Evolutionary conservation across 2,113 vertebrate species (phyloP).

Genomic region (Aphelocoma coerulescens): DNA sequence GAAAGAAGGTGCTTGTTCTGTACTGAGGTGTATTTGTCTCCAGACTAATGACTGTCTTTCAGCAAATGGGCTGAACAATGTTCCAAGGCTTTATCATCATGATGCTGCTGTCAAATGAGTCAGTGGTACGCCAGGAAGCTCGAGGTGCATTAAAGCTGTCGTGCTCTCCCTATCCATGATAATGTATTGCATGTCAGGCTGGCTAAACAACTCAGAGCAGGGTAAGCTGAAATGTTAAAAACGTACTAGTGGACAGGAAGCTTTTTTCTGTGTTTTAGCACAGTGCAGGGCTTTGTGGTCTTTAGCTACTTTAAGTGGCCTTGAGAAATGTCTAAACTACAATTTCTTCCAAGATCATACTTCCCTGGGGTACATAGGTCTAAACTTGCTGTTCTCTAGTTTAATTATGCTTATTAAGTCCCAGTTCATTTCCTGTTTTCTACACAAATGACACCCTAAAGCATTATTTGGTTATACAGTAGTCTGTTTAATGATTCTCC

Average conservation of each 20-base stretch:
- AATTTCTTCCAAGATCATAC: slow-evolving; percentile 35
- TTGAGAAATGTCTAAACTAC: slow-evolving; percentile 47
- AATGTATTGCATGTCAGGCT: neutral
- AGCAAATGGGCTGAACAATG: neutral
- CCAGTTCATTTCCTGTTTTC: slow-evolving; percentile 50
- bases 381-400: slow-evolving; percentile 32
- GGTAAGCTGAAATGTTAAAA: neutral
- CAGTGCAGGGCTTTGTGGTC: neutral
- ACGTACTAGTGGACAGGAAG: neutral
- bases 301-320: slow-evolving; percentile 1
- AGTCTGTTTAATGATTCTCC: slow-evolving; percentile 22
- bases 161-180: neutral
- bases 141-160: neutral
- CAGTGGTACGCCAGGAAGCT: neutral
- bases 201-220: neutral
- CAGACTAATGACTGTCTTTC: neutral
- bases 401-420: slow-evolving; percentile 48
- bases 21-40: neutral
- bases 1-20: neutral
- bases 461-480: slow-evolving; percentile 6
- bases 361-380: slow-evolving; percentile 13
- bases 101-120: neutral
- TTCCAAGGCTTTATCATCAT: neutral
- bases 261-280: neutral
- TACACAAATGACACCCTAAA: slow-evolving; percentile 17